Evolutionary conservation across 2,797 vertebrate genomes (phyloP).

Genomic region (Gymnothorax javanicus): DNA sequence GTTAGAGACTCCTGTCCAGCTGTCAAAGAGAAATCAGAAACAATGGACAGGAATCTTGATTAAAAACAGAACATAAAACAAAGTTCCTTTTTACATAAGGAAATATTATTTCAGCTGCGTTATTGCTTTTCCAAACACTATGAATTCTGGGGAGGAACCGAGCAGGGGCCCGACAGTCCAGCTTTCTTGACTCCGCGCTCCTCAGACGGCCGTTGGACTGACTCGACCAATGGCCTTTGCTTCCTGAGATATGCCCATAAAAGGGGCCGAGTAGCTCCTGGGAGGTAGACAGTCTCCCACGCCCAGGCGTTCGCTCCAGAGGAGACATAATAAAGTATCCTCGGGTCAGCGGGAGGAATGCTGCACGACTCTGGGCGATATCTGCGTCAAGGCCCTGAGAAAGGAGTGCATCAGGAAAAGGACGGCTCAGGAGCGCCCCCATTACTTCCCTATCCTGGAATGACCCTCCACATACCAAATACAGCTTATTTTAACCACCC

Average conservation of each 20-base stretch:
- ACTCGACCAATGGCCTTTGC: conserved; percentile 55
- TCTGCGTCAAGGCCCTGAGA: conserved; percentile 45
- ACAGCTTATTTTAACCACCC: background rate
- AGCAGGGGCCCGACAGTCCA: background rate
- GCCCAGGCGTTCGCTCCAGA: conserved; percentile 30
- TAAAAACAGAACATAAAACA: background rate
- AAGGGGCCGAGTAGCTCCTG: conserved; percentile 65
- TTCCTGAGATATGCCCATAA: conserved; percentile 73
- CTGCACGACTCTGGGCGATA: conserved; percentile 57
- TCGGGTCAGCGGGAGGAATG: conserved; percentile 45
- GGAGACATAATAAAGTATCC: conserved; percentile 42
- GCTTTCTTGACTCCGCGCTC: conserved; percentile 32
- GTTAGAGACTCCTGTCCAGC: background rate
- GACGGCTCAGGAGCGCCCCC: conserved; percentile 9
- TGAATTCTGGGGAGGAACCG: conserved; percentile 10
- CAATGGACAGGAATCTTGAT: background rate
- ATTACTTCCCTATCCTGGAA: background rate
- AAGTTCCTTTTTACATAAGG: background rate
- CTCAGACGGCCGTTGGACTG: conserved; percentile 40
- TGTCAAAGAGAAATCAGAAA: background rate
- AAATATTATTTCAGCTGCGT: conserved; percentile 14
- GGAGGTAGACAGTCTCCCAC: conserved; percentile 58
- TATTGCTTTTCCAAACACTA: conserved; percentile 13
- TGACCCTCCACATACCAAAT: background rate
- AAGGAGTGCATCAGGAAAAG: conserved; percentile 14